phyloP scores from a whole-genome alignment of 2,888 invertebrate species.

The Drosophila borealis region DNA sequence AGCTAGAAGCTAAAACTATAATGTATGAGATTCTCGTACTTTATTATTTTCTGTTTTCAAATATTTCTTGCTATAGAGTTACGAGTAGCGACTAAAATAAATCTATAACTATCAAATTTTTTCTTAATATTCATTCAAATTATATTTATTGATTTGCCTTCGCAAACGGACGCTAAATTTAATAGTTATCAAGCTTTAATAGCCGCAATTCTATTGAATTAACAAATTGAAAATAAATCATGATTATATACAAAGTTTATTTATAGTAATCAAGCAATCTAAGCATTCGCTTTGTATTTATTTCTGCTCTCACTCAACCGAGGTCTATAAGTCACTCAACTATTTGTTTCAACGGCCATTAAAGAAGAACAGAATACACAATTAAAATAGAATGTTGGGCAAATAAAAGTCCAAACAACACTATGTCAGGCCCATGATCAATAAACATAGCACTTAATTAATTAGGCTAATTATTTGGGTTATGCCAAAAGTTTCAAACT shows the following conservation, averaged over 20 bases:
- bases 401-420: conserved; percentile 10
- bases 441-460: conserved; percentile 35
- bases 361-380: neutral
- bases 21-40: too few relatives aligned
- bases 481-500: conserved; percentile 11
- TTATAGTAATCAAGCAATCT: neutral
- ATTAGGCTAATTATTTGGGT: conserved; percentile 38
- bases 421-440: conserved; percentile 6
- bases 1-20: too few relatives aligned
- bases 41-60: too few relatives aligned
- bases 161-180: too few relatives aligned
- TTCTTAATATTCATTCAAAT: too few relatives aligned
- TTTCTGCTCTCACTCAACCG: neutral
- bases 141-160: too few relatives aligned
- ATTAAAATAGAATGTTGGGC: neutral
- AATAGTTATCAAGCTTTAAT: too few relatives aligned
- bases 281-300: neutral
- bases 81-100: too few relatives aligned
- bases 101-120: too few relatives aligned
- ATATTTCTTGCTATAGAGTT: too few relatives aligned
- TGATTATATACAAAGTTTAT: neutral
- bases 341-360: conserved; percentile 1
- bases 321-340: conserved; percentile 4
- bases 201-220: too few relatives aligned
- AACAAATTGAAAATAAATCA: conserved; percentile 1